phyloP scores from a whole-genome alignment of 2,888 invertebrate species.

The Cecidostiba fungosa region DNA sequence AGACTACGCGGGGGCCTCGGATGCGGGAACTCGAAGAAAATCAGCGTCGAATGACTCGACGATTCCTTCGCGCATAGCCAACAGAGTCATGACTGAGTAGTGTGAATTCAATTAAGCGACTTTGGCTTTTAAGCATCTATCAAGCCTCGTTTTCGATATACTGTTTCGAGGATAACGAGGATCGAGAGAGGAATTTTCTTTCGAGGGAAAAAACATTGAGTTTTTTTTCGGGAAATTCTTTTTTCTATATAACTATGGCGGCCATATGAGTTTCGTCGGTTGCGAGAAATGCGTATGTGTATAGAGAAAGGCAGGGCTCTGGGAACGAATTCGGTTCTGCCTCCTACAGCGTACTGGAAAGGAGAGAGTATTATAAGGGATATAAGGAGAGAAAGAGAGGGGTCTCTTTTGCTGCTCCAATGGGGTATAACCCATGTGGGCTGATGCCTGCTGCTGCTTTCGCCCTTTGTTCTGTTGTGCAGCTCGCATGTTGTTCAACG shows the following conservation, averaged over 20 bases:
- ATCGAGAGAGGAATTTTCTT: not conserved
- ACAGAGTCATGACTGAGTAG: constrained; percentile 77
- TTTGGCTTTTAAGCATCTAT: constrained; percentile 76
- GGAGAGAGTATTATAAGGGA: constrained; percentile 64
- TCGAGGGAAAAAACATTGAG: not conserved
- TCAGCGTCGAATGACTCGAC: constrained; percentile 77
- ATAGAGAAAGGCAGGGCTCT: constrained; percentile 71
- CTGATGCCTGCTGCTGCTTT: constrained; percentile 22
- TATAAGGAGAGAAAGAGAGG: constrained; percentile 12
- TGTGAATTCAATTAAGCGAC: constrained; percentile 79
- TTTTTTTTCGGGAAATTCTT: not conserved
- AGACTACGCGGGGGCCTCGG: constrained; percentile 64
- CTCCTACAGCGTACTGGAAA: constrained; percentile 68
- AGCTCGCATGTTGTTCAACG: constrained; percentile 10
- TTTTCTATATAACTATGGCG: constrained; percentile 36
- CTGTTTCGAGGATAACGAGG: constrained; percentile 1
- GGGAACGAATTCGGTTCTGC: constrained; percentile 71
- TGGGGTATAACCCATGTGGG: constrained; percentile 30
- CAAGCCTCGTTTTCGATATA: constrained; percentile 75
- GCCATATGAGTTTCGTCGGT: constrained; percentile 66
- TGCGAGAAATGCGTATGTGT: constrained; percentile 65
- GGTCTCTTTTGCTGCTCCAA: constrained; percentile 49
- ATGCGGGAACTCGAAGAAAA: constrained; percentile 73
- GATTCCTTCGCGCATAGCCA: constrained; percentile 68
- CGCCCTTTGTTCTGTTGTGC: constrained; percentile 41